Evolutionary conservation across 2,113 vertebrate species (phyloP).

Genomic region (Tachysurus vachellii): DNA sequence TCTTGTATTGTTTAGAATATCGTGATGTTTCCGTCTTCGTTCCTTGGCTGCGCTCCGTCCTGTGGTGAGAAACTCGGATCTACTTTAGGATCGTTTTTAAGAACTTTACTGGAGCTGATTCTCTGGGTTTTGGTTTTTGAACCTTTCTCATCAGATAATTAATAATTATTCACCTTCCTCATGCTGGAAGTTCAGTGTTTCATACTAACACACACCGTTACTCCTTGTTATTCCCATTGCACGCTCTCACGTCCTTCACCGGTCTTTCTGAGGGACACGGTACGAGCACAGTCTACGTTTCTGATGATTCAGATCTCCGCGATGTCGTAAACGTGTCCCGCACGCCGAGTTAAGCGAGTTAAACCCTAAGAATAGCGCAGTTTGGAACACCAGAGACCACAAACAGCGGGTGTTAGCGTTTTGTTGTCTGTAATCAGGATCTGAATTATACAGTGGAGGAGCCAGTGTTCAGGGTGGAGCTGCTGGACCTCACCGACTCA

Average conservation of each 20-base stretch:
- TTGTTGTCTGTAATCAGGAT: conserved; percentile 73
- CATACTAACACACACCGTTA: not conserved
- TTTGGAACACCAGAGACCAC: conserved; percentile 69
- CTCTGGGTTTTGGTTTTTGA: too few relatives aligned
- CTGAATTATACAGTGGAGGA: conserved; percentile 71
- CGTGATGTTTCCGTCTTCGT: not conserved
- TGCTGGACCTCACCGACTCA: conserved; percentile 41
- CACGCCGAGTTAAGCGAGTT: conserved; percentile 59
- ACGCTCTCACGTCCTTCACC: not conserved
- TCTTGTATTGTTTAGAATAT: not conserved
- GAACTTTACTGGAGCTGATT: not conserved
- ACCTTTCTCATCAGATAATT: not conserved
- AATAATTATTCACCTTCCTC: not conserved
- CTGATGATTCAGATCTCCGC: not conserved
- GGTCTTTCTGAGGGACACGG: not conserved
- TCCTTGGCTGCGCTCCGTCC: not conserved
- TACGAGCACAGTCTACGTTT: not conserved
- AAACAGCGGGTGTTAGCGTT: conserved; percentile 64
- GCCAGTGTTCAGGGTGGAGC: conserved; percentile 65
- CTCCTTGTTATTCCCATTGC: conserved; percentile 4
- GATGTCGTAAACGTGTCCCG: conserved; percentile 55
- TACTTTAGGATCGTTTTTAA: not conserved
- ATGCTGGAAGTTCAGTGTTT: not conserved
- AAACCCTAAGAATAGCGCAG: conserved; percentile 66
- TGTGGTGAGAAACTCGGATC: not conserved